A percentile compares a stretch with the other conserved stretches of the same genome.
Evolutionary conservation across 37 sponge, comb jelly and placozoan genomes (phyloP).

Genomic region (Dysidea cf. avara): DNA sequence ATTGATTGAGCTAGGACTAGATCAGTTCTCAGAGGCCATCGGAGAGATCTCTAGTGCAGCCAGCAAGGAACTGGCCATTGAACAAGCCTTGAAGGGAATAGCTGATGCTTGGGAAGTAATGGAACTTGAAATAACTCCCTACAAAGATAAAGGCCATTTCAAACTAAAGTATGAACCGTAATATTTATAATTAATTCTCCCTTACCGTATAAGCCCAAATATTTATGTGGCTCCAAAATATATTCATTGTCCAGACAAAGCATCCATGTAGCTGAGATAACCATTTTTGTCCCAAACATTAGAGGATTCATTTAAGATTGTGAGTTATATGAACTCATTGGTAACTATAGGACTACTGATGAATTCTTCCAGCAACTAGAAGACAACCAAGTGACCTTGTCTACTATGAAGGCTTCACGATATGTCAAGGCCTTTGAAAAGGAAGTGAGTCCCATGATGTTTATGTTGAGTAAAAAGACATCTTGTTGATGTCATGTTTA

Average conservation of each 20-base stretch:
- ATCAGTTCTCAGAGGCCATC: constrained; percentile 86
- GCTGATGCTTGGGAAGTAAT: constrained; percentile 85
- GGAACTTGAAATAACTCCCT: constrained; percentile 81
- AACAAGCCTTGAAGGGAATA: constrained; percentile 86
- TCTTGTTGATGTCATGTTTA: too few species aligned
- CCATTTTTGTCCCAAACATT: too few species aligned
- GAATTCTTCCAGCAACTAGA: constrained; percentile 97
- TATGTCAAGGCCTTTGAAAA: constrained; percentile 93
- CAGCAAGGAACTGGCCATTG: constrained; percentile 98
- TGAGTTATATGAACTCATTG: too few species aligned
- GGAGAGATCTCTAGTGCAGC: constrained; percentile 97
- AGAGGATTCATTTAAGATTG: too few species aligned
- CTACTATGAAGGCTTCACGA: constrained; percentile 98
- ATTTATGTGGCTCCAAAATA: background rate
- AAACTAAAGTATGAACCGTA: constrained; percentile 66
- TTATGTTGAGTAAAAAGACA: too few species aligned
- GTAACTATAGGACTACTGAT: constrained; percentile 69
- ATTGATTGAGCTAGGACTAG: constrained; percentile 96
- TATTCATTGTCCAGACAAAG: too few species aligned
- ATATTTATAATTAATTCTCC: background rate
- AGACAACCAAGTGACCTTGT: constrained; percentile 97
- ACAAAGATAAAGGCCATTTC: constrained; percentile 97
- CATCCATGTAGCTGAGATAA: too few species aligned
- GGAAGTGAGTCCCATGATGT: constrained; percentile 46
- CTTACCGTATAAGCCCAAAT: background rate